A percentile compares a stretch with the other conserved stretches of the same genome.
These are phyloP conservation scores for Palaemon carinicauda DNA, from an alignment of 1,140 invertebrate genomes.

Conservation along the genomic window DNA sequence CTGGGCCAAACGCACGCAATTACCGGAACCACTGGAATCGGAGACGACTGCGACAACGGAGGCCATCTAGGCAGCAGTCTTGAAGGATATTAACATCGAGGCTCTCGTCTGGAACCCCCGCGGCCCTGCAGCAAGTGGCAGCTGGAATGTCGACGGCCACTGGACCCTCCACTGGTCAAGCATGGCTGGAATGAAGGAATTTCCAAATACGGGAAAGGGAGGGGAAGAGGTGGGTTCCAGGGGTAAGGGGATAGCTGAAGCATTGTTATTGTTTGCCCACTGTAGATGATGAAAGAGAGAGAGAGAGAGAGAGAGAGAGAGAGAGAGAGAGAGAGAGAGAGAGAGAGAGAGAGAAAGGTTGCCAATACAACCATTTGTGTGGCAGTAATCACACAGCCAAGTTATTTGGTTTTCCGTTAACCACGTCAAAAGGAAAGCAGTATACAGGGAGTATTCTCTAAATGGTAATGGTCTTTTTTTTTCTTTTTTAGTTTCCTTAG, in stretches of 20 bases:
- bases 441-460: too few relatives aligned
- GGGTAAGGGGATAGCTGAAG: not conserved
- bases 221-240: too few relatives aligned
- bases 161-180: conserved; percentile 45
- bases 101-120: conserved; percentile 29
- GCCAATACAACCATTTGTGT: too few relatives aligned
- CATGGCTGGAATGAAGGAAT: conserved; percentile 56
- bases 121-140: conserved; percentile 46
- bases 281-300: conserved; percentile 4
- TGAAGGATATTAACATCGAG: conserved; percentile 55
- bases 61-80: conserved; percentile 56
- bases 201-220: conserved; percentile 22
- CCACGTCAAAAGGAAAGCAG: too few relatives aligned
- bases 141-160: conserved; percentile 46
- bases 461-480: too few relatives aligned
- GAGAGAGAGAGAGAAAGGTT: not conserved
- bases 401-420: too few relatives aligned
- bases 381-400: too few relatives aligned
- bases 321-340: not conserved
- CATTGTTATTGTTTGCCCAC: conserved; percentile 20
- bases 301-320: not conserved
- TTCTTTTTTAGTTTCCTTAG: too few relatives aligned
- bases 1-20: conserved; percentile 49
- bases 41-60: conserved; percentile 32
- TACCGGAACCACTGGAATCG: conserved; percentile 46